Evolutionary conservation across 1,140 invertebrate genomes (phyloP).

Genomic region (Asobara japonica): DNA sequence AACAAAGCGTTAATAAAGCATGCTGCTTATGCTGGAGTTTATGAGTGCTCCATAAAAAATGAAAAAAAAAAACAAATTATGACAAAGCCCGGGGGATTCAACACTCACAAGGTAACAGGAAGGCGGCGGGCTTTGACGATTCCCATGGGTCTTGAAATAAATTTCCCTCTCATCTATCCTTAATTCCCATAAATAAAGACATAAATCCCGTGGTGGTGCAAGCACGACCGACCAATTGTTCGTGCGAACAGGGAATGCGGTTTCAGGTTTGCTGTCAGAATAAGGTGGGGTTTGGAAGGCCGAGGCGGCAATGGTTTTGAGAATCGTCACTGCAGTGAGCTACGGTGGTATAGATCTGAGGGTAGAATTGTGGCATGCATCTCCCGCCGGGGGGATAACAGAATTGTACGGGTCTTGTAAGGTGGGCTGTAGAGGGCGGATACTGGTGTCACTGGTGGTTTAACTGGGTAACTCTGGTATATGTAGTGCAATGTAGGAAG

Average conservation of each 20-base stretch:
- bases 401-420: constrained; percentile 20
- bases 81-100: background rate
- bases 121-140: background rate
- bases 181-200: constrained; percentile 12
- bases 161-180: background rate
- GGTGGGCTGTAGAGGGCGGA: background rate
- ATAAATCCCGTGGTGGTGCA: background rate
- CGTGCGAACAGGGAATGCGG: constrained; percentile 10
- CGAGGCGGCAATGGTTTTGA: background rate
- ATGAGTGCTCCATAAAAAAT: background rate
- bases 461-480: constrained; percentile 2
- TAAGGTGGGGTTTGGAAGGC: background rate
- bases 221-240: background rate
- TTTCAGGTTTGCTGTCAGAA: background rate
- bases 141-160: background rate
- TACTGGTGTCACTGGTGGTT: constrained; percentile 1
- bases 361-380: constrained; percentile 7
- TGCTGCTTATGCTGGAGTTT: background rate
- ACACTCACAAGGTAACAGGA: background rate
- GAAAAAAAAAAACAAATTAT: background rate
- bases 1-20: background rate
- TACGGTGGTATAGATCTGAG: background rate
- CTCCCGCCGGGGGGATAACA: background rate
- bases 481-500: constrained; percentile 3
- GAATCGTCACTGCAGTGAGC: background rate